Evolutionary conservation across 2,888 invertebrate genomes (phyloP).

Genomic region (Pachymerium ferrugineum): DNA sequence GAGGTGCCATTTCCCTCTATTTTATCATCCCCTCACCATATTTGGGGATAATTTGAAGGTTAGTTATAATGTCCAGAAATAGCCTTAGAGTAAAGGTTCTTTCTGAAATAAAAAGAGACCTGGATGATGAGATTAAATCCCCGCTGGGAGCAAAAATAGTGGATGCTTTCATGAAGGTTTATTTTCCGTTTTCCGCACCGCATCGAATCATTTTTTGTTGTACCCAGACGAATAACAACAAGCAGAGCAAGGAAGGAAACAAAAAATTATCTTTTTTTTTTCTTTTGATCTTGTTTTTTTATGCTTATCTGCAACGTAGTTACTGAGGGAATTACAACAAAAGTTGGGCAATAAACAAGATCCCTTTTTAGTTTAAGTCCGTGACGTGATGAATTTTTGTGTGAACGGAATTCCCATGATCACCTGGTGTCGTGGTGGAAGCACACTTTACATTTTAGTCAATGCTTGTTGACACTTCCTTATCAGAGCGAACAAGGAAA

Average conservation of each 20-base stretch:
- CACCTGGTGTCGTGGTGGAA: not conserved
- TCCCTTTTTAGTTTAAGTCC: not conserved
- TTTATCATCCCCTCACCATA: too few relatives aligned
- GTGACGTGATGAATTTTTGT: not conserved
- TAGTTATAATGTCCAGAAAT: not conserved
- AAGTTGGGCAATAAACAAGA: not conserved
- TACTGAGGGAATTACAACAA: not conserved
- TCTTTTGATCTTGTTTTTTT: not conserved
- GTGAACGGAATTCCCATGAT: conserved; percentile 4
- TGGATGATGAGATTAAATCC: conserved; percentile 15
- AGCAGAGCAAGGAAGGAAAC: conserved; percentile 13
- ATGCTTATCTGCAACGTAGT: not conserved
- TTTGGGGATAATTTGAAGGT: not conserved
- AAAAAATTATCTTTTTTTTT: not conserved
- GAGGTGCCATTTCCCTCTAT: too few relatives aligned
- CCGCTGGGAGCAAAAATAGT: conserved; percentile 14
- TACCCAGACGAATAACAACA: conserved; percentile 18
- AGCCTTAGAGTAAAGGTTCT: not conserved
- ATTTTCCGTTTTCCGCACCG: conserved; percentile 10
- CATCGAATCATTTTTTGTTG: conserved; percentile 15
- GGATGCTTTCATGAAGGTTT: conserved; percentile 15
- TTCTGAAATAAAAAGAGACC: conserved; percentile 9
- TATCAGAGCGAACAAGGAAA: not conserved
- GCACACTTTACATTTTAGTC: not conserved
- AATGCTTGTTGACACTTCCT: not conserved